Evolutionary conservation across 1,140 invertebrate genomes (phyloP).

Genomic region (Heliconius nattereri): DNA sequence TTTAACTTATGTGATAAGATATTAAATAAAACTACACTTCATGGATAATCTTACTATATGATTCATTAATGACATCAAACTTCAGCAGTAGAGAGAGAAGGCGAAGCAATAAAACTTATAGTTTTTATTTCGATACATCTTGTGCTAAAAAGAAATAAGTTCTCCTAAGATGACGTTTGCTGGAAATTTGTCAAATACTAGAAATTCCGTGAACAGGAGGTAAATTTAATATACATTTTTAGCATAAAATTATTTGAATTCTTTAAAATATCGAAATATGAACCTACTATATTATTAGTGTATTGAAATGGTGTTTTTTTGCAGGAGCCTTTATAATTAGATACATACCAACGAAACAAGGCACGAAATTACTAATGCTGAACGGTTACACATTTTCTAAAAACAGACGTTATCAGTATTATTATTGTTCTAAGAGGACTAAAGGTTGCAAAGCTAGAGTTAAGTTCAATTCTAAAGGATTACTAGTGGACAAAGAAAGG

Average conservation of each 20-base stretch:
- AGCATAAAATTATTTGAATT: too few relatives aligned
- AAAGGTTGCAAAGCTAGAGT: constrained; percentile 34
- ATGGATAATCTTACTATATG: too few relatives aligned
- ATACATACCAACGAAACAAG: not conserved
- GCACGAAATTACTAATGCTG: constrained; percentile 7
- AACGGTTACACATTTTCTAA: not conserved
- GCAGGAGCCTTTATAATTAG: not conserved
- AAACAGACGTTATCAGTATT: constrained; percentile 18
- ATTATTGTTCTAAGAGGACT: constrained; percentile 34
- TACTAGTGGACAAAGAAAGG: constrained; percentile 17
- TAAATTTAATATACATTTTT: not conserved
- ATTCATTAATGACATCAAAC: too few relatives aligned
- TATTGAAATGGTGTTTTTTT: not conserved
- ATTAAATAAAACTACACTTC: too few relatives aligned
- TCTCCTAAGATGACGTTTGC: not conserved
- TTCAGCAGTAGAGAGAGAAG: too few relatives aligned
- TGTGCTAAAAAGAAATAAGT: not conserved
- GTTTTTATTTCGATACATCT: too few relatives aligned
- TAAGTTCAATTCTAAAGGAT: constrained; percentile 18
- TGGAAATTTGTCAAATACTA: not conserved
- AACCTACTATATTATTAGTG: not conserved
- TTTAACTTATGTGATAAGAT: too few relatives aligned
- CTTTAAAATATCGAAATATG: too few relatives aligned
- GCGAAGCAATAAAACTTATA: not conserved
- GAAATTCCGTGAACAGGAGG: not conserved